Conservation (phyloP, 2,797 vertebrate species). For the Xiphophorus birchmanni region DNA sequence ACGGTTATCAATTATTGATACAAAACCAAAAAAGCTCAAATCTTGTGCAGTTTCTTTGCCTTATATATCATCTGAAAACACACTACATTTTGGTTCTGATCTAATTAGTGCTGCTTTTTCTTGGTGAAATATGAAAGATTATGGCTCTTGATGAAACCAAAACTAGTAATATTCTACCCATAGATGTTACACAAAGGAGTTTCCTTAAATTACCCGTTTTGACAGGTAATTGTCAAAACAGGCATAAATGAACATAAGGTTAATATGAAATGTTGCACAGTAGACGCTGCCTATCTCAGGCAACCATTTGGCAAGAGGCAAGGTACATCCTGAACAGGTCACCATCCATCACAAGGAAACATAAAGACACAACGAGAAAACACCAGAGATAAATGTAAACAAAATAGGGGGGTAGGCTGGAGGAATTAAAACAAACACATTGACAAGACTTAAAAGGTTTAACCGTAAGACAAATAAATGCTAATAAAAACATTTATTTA, state of each 20-base stretch:
- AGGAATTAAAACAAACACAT: background rate
- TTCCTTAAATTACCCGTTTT: background rate
- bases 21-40: background rate
- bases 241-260: background rate
- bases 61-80: background rate
- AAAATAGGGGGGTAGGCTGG: no score
- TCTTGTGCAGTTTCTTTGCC: background rate
- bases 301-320: no score
- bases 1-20: background rate
- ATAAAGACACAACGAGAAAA: background rate
- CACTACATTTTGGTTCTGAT: background rate
- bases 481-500: background rate
- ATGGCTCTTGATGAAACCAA: background rate
- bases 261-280: background rate
- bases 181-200: background rate
- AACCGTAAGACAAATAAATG: background rate
- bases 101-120: background rate
- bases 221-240: background rate
- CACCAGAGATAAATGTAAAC: background rate
- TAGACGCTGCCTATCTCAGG: background rate
- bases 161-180: background rate
- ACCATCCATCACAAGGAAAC: no score
- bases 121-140: background rate
- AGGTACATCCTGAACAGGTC: no score
- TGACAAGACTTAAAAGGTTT: background rate